Evolutionary conservation across 2,113 vertebrate species (phyloP).

Genomic region (Sterna hirundo): DNA sequence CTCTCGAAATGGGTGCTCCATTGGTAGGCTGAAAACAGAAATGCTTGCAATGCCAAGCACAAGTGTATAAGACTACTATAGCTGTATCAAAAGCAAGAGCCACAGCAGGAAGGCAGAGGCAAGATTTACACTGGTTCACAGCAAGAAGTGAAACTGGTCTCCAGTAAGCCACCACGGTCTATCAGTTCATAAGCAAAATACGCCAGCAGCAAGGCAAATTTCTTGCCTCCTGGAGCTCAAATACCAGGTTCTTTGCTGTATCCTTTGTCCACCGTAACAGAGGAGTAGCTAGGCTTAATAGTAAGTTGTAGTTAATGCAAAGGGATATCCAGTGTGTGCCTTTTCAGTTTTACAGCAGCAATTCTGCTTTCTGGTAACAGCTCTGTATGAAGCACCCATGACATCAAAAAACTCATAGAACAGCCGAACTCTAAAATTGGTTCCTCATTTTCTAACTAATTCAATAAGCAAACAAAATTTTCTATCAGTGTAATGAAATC

Average conservation of each 20-base stretch:
- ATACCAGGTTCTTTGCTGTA: not conserved
- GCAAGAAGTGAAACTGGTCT: not conserved
- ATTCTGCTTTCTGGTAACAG: not conserved
- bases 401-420: not conserved
- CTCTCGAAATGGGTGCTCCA: rapidly evolving
- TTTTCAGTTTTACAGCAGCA: not conserved
- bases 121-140: not conserved
- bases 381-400: not conserved
- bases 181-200: not conserved
- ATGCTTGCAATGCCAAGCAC: not conserved
- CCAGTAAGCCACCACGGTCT: not conserved
- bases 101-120: not conserved
- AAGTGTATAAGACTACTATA: rapidly evolving
- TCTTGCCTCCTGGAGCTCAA: not conserved
- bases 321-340: not conserved
- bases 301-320: rapidly evolving
- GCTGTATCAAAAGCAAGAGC: not conserved
- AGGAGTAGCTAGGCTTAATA: not conserved
- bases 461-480: not conserved
- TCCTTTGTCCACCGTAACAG: rapidly evolving
- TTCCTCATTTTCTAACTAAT: not conserved
- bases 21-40: not conserved
- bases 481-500: not conserved
- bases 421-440: not conserved
- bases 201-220: not conserved